Evolutionary conservation across 2,888 invertebrate species (phyloP).

Genomic region (Megastigmus dorsalis): DNA sequence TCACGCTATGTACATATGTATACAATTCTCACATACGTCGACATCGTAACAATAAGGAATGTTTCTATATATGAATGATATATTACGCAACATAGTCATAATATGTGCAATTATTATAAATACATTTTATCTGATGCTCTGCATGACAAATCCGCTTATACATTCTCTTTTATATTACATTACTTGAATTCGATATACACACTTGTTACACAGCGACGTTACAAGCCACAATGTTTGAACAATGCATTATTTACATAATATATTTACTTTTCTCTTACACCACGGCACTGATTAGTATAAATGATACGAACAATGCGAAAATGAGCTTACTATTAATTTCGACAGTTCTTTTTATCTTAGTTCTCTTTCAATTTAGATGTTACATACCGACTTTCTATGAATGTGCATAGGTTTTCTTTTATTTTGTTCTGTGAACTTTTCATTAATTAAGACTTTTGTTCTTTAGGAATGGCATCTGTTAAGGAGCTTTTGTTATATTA

Average conservation of each 20-base stretch:
- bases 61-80: slow-evolving; percentile 6
- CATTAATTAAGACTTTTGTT: background rate
- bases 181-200: background rate
- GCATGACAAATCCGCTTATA: slow-evolving; percentile 35
- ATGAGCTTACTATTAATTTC: background rate
- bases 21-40: too few relatives aligned
- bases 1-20: slow-evolving; percentile 1
- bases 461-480: slow-evolving; percentile 16
- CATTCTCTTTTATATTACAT: slow-evolving; percentile 14
- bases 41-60: slow-evolving; percentile 20
- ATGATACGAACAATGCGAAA: too few relatives aligned
- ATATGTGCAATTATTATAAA: slow-evolving; percentile 16
- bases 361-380: background rate
- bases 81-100: slow-evolving; percentile 13
- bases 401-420: background rate
- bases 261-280: background rate
- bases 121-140: slow-evolving; percentile 9
- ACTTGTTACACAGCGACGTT: background rate
- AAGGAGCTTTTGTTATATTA: background rate
- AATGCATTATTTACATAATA: slow-evolving; percentile 1
- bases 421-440: too few relatives aligned
- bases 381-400: background rate
- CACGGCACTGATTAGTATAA: slow-evolving; percentile 12
- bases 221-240: slow-evolving; percentile 2
- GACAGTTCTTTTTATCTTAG: background rate